Conservation (phyloP, 2,797 vertebrate species). For the Amphiprion clarkii region DNA sequence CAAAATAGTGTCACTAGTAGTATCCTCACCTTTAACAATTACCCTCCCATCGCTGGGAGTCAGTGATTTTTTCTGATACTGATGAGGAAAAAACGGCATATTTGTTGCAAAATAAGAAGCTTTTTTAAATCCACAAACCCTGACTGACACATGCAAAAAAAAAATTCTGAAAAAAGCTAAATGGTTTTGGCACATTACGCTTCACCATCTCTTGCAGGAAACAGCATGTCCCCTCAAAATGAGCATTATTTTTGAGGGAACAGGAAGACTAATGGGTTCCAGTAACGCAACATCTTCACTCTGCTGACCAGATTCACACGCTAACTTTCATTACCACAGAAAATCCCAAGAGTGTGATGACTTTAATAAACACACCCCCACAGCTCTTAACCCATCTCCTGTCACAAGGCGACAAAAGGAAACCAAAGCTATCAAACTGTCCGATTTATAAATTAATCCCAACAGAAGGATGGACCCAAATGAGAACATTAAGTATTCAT, state of each 20-base stretch:
- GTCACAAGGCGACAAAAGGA: constrained; percentile 36
- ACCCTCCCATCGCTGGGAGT: constrained; percentile 19
- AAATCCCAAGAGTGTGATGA: constrained; percentile 59
- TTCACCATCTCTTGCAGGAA: constrained; percentile 32
- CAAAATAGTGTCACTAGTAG: no score
- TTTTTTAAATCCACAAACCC: constrained; percentile 75
- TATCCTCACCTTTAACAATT: background rate
- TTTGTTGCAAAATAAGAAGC: constrained; percentile 64
- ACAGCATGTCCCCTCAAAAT: constrained; percentile 26
- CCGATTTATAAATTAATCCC: constrained; percentile 63
- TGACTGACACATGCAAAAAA: constrained; percentile 70
- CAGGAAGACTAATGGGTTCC: constrained; percentile 66
- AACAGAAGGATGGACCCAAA: constrained; percentile 55
- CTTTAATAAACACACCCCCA: constrained; percentile 49
- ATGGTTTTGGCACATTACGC: constrained; percentile 44
- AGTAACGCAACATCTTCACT: constrained; percentile 63
- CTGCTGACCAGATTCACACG: constrained; percentile 37
- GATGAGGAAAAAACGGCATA: constrained; percentile 12
- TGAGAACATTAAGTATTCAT: constrained; percentile 68
- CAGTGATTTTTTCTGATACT: constrained; percentile 46
- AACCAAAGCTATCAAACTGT: constrained; percentile 41
- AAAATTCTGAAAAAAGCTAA: no score
- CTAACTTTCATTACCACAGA: constrained; percentile 53
- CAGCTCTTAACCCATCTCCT: constrained; percentile 1
- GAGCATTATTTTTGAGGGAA: constrained; percentile 39